Conservation (phyloP, 2,888 invertebrate genomes). For the Dryococelus australis region DNA sequence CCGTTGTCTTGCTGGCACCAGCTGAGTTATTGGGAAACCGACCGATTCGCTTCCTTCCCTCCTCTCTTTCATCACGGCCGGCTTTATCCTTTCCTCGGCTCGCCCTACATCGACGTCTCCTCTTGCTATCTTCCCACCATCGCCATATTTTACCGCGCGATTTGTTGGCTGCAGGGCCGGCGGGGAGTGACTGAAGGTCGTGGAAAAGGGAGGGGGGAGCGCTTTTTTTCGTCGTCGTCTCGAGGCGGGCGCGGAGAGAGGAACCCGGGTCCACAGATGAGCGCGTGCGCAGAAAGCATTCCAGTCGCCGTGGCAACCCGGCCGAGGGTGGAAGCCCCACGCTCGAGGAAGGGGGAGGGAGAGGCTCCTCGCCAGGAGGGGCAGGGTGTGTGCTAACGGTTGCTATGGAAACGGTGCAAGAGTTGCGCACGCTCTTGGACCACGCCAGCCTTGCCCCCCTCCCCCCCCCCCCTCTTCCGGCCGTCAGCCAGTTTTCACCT, state of each 20-base stretch:
- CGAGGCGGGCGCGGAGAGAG: not conserved
- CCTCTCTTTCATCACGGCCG: not conserved
- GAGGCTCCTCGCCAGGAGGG: not conserved
- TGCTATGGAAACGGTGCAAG: not conserved
- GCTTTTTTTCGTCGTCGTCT: slow-evolving; percentile 33
- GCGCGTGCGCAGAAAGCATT: slow-evolving; percentile 31
- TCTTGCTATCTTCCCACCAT: slow-evolving; percentile 36
- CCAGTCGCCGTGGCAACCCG: slow-evolving; percentile 31
- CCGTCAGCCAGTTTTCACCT: not conserved
- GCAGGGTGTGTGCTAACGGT: slow-evolving; percentile 32
- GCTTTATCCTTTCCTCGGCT: slow-evolving; percentile 1
- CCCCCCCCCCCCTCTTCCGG: not conserved
- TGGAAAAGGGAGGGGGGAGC: slow-evolving; percentile 40
- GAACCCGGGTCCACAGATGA: slow-evolving; percentile 1
- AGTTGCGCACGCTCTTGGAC: slow-evolving; percentile 35
- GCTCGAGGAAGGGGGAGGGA: slow-evolving; percentile 13
- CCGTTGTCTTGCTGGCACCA: not conserved
- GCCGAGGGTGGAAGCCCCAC: slow-evolving; percentile 38
- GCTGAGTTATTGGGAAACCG: slow-evolving; percentile 7
- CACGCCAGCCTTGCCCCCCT: not conserved
- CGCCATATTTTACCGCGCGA: slow-evolving; percentile 42
- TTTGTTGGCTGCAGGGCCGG: slow-evolving; percentile 39
- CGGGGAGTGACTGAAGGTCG: slow-evolving; percentile 43
- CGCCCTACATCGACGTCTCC: not conserved
- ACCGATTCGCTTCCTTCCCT: not conserved